phyloP scores from a whole-genome alignment of 2,888 invertebrate genomes.

The Tupiocoris notatus region DNA sequence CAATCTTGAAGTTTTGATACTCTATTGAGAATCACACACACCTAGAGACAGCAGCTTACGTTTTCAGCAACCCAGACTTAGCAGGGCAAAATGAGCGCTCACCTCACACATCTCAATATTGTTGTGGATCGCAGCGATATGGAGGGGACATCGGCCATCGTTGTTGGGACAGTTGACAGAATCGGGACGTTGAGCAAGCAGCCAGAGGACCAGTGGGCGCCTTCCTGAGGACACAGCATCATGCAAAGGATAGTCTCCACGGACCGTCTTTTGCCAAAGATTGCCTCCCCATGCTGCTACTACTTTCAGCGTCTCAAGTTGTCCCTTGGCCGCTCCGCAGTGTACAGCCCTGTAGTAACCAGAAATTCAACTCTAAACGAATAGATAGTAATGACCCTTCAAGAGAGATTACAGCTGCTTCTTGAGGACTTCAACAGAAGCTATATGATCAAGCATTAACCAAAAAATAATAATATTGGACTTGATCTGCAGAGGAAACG shows the following conservation, averaged over 20 bases:
- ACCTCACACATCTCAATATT: slow-evolving; percentile 90
- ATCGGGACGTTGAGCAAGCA: slow-evolving; percentile 77
- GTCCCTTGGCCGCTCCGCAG: slow-evolving; percentile 94
- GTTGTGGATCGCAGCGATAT: slow-evolving; percentile 91
- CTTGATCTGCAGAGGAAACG: no score
- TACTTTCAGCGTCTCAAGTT: slow-evolving; percentile 80
- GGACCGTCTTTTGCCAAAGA: slow-evolving; percentile 86
- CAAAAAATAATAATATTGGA: no score
- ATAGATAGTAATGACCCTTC: no score
- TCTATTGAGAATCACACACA: no score
- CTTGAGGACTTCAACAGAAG: no score
- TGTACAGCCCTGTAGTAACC: slow-evolving; percentile 75
- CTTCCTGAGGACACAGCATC: slow-evolving; percentile 93
- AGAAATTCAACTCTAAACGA: no score
- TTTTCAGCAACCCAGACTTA: no score
- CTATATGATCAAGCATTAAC: no score
- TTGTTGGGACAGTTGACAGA: slow-evolving; percentile 85
- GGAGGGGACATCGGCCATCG: slow-evolving; percentile 88
- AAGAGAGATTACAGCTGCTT: no score
- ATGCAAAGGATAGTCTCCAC: slow-evolving; percentile 93
- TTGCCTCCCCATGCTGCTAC: slow-evolving; percentile 77
- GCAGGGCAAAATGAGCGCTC: no score
- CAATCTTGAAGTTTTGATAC: no score
- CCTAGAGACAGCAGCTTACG: no score
- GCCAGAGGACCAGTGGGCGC: slow-evolving; percentile 83